Conservation (phyloP, 2,113 vertebrate genomes). For the Megaleporinus macrocephalus region DNA sequence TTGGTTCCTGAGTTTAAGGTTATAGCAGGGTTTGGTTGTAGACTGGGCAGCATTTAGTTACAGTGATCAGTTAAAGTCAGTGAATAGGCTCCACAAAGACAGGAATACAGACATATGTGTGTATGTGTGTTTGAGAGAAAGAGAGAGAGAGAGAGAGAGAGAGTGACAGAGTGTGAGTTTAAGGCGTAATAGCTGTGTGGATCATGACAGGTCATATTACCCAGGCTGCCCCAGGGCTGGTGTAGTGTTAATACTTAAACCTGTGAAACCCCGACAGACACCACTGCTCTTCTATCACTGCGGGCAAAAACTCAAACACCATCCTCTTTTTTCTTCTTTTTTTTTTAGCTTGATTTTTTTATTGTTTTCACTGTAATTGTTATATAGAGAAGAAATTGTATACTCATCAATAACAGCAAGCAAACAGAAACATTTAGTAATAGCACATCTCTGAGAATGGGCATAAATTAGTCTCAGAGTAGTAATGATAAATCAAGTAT, state of each 20-base stretch:
- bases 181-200: slow-evolving; percentile 26
- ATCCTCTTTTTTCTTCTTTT: not conserved
- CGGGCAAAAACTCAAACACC: slow-evolving; percentile 20
- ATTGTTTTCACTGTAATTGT: too few relatives aligned
- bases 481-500: too few relatives aligned
- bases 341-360: not conserved
- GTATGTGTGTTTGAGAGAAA: slow-evolving; percentile 13
- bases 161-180: slow-evolving; percentile 20
- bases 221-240: slow-evolving; percentile 54
- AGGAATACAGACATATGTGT: slow-evolving; percentile 21
- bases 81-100: slow-evolving; percentile 8
- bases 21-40: not conserved
- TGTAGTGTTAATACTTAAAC: slow-evolving; percentile 61
- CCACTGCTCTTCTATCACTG: slow-evolving; percentile 39
- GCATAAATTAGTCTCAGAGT: too few relatives aligned
- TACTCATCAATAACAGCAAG: too few relatives aligned
- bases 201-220: slow-evolving; percentile 61
- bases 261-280: slow-evolving; percentile 50
- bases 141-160: slow-evolving; percentile 17
- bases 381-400: too few relatives aligned
- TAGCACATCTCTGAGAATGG: too few relatives aligned
- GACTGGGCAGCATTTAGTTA: slow-evolving; percentile 23
- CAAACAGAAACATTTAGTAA: too few relatives aligned
- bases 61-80: not conserved
- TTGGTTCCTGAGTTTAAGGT: too few relatives aligned